phyloP scores from a whole-genome alignment of 2,888 invertebrate species.

The Chrysopilus asiliformis region DNA sequence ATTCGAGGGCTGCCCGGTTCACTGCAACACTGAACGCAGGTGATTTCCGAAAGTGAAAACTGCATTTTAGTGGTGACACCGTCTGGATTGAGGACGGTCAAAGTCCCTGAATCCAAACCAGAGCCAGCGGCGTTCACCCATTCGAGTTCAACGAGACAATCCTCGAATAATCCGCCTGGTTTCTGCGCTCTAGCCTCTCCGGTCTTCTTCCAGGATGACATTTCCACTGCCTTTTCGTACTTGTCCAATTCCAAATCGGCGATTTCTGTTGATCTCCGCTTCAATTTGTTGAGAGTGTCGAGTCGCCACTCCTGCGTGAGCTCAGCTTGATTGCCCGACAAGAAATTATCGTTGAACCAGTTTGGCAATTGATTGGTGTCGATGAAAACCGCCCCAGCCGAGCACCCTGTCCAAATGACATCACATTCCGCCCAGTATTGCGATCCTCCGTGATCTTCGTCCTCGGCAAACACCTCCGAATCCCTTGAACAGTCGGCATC shows the following conservation, averaged over 20 bases:
- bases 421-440: slow-evolving; percentile 69
- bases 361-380: slow-evolving; percentile 63
- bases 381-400: slow-evolving; percentile 65
- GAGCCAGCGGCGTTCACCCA: slow-evolving; percentile 55
- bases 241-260: slow-evolving; percentile 40
- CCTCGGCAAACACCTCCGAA: slow-evolving; percentile 69
- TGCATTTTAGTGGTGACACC: slow-evolving; percentile 60
- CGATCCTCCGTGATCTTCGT: slow-evolving; percentile 48
- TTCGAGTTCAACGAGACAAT: slow-evolving; percentile 67
- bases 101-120: slow-evolving; percentile 54
- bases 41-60: slow-evolving; percentile 63
- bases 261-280: slow-evolving; percentile 40
- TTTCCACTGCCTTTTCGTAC: slow-evolving; percentile 69
- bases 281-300: slow-evolving; percentile 55
- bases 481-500: slow-evolving; percentile 55
- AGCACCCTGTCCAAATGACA: slow-evolving; percentile 67
- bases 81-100: slow-evolving; percentile 65
- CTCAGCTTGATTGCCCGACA: slow-evolving; percentile 43
- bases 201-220: slow-evolving; percentile 74
- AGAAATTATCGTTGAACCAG: slow-evolving; percentile 53
- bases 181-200: slow-evolving; percentile 60
- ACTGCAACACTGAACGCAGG: slow-evolving; percentile 61
- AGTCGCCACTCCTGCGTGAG: slow-evolving; percentile 61
- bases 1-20: slow-evolving; percentile 68
- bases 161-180: slow-evolving; percentile 46